Conservation (phyloP, 2,888 invertebrate species). For the Cabera pusaria region DNA sequence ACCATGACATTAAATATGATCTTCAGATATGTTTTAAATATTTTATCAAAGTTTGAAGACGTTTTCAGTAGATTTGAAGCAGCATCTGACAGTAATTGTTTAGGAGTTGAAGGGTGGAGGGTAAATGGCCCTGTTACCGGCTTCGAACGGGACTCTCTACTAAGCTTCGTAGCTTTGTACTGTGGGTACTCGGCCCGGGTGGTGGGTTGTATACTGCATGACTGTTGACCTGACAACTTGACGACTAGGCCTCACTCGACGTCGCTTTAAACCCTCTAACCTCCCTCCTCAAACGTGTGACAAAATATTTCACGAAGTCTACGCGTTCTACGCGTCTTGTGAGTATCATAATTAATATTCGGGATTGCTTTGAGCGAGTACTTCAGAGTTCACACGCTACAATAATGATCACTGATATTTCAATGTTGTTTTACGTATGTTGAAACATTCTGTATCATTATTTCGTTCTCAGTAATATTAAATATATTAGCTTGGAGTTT, state of each 20-base stretch:
- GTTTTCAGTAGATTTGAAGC: slow-evolving; percentile 36
- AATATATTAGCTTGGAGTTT: too few species aligned
- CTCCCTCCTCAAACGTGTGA: too few species aligned
- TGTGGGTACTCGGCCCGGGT: slow-evolving; percentile 4
- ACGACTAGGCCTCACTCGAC: slow-evolving; percentile 20
- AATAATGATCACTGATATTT: too few species aligned
- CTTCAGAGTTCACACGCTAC: too few species aligned
- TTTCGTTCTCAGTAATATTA: too few species aligned
- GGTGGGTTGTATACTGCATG: slow-evolving; percentile 25
- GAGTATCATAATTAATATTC: too few species aligned
- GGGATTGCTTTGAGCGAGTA: too few species aligned
- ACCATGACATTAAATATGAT: slow-evolving; percentile 24
- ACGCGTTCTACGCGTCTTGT: too few species aligned
- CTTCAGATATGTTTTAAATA: slow-evolving; percentile 29
- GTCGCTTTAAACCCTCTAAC: background rate
- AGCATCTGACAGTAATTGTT: slow-evolving; percentile 44
- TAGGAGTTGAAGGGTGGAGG: slow-evolving; percentile 50
- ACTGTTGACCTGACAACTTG: slow-evolving; percentile 29
- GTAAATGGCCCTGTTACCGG: slow-evolving; percentile 43
- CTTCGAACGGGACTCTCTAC: slow-evolving; percentile 20
- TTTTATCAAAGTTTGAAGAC: slow-evolving; percentile 36
- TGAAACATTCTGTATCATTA: too few species aligned
- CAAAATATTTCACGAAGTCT: slow-evolving; percentile 17
- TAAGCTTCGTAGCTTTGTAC: too few species aligned
- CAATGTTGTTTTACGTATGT: too few species aligned